These are phyloP conservation scores for Oncopodura yosiiana DNA, from an alignment of 1,140 invertebrate genomes.

Conservation along the genomic window DNA sequence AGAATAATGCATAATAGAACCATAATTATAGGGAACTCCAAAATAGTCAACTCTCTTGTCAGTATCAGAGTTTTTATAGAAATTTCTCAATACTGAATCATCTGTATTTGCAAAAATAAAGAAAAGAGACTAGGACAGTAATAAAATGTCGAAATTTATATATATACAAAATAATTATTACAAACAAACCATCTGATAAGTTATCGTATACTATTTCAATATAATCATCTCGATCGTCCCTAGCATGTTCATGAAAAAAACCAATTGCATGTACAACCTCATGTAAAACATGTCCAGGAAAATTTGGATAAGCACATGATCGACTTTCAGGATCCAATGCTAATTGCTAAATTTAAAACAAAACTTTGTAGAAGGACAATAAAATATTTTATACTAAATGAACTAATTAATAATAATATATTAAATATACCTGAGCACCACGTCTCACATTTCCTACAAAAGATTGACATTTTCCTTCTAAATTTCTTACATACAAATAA, in stretches of 20 bases:
- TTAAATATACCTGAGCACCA: slow-evolving; percentile 19
- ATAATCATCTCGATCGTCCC: slow-evolving; percentile 33
- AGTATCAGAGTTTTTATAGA: slow-evolving; percentile 23
- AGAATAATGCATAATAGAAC: slow-evolving; percentile 28
- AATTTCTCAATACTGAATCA: slow-evolving; percentile 20
- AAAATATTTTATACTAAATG: background rate
- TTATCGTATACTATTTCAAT: slow-evolving; percentile 18
- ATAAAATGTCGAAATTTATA: background rate
- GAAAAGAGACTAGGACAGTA: background rate
- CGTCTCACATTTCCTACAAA: slow-evolving; percentile 28
- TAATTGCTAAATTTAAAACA: slow-evolving; percentile 7
- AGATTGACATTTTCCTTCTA: slow-evolving; percentile 26
- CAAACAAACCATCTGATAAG: background rate
- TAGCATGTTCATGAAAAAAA: slow-evolving; percentile 35
- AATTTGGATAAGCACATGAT: slow-evolving; percentile 22
- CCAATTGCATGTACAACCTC: slow-evolving; percentile 34
- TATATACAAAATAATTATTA: background rate
- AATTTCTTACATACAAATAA: slow-evolving; percentile 19
- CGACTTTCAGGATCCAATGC: slow-evolving; percentile 23
- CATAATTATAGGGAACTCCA: slow-evolving; percentile 29
- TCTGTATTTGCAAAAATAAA: slow-evolving; percentile 5
- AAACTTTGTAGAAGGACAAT: background rate
- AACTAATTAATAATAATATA: background rate
- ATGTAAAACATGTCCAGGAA: slow-evolving; percentile 33
- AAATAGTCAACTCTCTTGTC: slow-evolving; percentile 9